Base-by-base conservation (phyloP, 2,113 vertebrate species). In the Athene cunicularia region DNA sequence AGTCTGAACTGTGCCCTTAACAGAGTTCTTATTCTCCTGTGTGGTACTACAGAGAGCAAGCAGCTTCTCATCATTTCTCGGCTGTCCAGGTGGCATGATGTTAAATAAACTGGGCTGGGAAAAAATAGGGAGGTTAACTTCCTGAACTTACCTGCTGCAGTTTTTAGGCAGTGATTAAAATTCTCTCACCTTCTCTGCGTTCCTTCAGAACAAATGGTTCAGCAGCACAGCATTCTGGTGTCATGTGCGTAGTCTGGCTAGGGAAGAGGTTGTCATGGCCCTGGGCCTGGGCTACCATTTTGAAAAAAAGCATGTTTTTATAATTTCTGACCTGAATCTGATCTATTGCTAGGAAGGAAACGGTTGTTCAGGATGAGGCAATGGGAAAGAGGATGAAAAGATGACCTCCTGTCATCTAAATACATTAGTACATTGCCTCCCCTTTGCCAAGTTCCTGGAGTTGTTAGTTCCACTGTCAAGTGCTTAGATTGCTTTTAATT, bases 401-500 rank as follows among this genome's bases (percentile, higher is more conserved):
- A 43, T 62, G 62, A 76, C 37, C 37, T 77, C 12, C 8, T 79
- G 73, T 59, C 62, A 33, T 92, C 80, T 89, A 72, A 90, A 50
- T 60, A 67, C 11, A 12, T 58, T 28, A 75, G 50, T 79, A 55
- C 33, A 64, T 85, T 77, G 59, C 32, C 56, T n/a, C 37, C 30
- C 47, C 45, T 62, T 73, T 86, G 85, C 71, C 52, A 53, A 15
- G 76, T 79, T 85, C 47, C 62, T 74, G 75, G 67, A 71, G 33
- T 88, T 84, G 72, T 88, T 92, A 62, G 28, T 94, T 93, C 63
- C 41, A 35, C 67, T 72, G 88, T 39, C 47, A 90, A 74, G 52
- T 76, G 58, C n/a, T 89, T 87, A 58, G 55, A 63, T 81, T 92
- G 90, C 56, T 91, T 97, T 97, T 95, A 86, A 88, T 94, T 93